Evolutionary conservation across 1,140 invertebrate genomes (phyloP).

Genomic region (Carposina sasakii): DNA sequence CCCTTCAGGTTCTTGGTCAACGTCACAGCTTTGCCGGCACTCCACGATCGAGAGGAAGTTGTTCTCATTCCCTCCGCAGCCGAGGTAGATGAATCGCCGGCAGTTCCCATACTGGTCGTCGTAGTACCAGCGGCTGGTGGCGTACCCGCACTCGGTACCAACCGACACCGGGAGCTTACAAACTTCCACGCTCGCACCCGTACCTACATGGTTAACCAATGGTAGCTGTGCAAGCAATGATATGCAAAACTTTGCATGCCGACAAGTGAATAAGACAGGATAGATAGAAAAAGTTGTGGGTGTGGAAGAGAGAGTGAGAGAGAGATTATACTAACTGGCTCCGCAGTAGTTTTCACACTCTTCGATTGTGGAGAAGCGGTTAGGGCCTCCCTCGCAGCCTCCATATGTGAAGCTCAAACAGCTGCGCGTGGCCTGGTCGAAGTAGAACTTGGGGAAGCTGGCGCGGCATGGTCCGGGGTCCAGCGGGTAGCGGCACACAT

Average conservation of each 20-base stretch:
- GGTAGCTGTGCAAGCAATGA: conserved; percentile 6
- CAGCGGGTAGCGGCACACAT: conserved; percentile 65
- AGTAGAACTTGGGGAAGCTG: conserved; percentile 79
- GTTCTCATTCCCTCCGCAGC: conserved; percentile 90
- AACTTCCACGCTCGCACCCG: conserved; percentile 26
- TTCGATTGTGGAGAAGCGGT: conserved; percentile 79
- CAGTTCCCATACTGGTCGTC: conserved; percentile 61
- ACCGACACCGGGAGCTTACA: conserved; percentile 37
- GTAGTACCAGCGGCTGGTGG: conserved; percentile 47
- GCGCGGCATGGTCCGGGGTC: conserved; percentile 81
- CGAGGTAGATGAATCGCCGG: conserved; percentile 84
- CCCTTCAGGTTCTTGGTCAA: too few relatives aligned
- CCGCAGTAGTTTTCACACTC: conserved; percentile 80
- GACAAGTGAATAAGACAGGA: background rate
- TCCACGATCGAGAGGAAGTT: conserved; percentile 82
- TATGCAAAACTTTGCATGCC: too few relatives aligned
- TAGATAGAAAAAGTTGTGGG: background rate
- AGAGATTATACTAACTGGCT: too few relatives aligned
- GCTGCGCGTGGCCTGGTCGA: conserved; percentile 69
- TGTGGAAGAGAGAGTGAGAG: background rate
- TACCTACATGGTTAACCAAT: conserved; percentile 18
- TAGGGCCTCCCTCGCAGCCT: conserved; percentile 87
- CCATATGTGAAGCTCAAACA: conserved; percentile 82
- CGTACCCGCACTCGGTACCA: conserved; percentile 20
- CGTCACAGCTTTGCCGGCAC: too few relatives aligned